A percentile compares a stretch with the other conserved stretches of the same genome.
Evolutionary conservation across 2,797 vertebrate genomes (phyloP).

Genomic region (Liasis olivaceus): DNA sequence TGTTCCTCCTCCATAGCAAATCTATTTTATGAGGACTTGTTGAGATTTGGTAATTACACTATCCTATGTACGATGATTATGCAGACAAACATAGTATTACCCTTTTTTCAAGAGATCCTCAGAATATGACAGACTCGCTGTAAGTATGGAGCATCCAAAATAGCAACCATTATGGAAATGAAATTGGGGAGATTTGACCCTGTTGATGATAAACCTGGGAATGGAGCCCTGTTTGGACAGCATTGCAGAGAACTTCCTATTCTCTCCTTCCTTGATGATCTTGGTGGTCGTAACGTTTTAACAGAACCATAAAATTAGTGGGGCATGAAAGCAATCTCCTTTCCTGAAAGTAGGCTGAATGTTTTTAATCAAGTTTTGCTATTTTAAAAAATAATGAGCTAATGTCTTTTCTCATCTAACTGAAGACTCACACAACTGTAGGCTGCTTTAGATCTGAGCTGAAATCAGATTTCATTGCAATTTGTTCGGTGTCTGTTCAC

Average conservation of each 20-base stretch:
- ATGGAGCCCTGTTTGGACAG: constrained; percentile 14
- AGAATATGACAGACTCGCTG: neutral
- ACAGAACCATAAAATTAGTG: constrained; percentile 54
- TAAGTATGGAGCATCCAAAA: neutral
- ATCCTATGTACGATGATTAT: neutral
- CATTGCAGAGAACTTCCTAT: constrained; percentile 42
- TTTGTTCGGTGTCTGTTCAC: neutral
- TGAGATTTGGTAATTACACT: neutral
- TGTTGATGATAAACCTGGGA: neutral
- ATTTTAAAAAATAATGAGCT: constrained; percentile 63
- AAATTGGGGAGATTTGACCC: neutral
- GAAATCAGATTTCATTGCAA: neutral
- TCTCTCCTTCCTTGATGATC: constrained; percentile 39
- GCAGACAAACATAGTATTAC: neutral
- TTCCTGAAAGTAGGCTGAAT: constrained; percentile 50
- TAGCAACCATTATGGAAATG: neutral
- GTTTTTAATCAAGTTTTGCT: constrained; percentile 68
- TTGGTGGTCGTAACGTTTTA: constrained; percentile 54
- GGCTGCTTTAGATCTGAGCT: neutral
- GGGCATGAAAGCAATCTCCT: constrained; percentile 55
- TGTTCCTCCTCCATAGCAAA: neutral
- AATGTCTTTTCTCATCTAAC: constrained; percentile 55
- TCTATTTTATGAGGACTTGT: neutral
- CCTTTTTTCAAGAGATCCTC: neutral
- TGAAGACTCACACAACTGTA: neutral